Conservation (phyloP, 2,888 invertebrate genomes). For the Salticus scenicus region DNA sequence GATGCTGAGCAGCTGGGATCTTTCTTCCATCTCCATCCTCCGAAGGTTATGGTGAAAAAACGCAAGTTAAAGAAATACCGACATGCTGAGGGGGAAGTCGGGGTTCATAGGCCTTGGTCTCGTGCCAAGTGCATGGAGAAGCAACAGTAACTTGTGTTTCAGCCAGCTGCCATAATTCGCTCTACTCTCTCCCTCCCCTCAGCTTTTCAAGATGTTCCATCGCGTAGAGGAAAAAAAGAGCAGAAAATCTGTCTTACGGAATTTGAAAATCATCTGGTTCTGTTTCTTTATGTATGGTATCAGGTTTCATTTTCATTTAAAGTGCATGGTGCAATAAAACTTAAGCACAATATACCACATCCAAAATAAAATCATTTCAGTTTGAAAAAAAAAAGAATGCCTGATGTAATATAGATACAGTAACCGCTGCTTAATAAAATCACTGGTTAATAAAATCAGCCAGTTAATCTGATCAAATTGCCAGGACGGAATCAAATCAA, state of each 20-base stretch:
- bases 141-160: constrained; percentile 55
- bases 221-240: not conserved
- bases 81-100: constrained; percentile 33
- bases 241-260: constrained; percentile 5
- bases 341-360: not conserved
- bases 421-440: no score
- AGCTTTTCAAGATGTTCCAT: constrained; percentile 1
- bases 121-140: constrained; percentile 54
- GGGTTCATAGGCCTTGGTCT: constrained; percentile 58
- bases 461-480: no score
- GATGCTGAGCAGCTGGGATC: constrained; percentile 66
- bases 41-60: constrained; percentile 36
- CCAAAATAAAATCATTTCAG: no score
- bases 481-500: no score
- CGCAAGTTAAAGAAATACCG: constrained; percentile 32
- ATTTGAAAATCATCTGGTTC: constrained; percentile 21
- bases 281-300: not conserved
- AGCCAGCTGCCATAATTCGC: constrained; percentile 42
- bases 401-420: no score
- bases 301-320: not conserved
- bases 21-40: constrained; percentile 63
- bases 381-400: no score
- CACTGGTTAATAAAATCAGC: no score
- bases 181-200: not conserved
- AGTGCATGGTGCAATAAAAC: not conserved